These are phyloP conservation scores for Cyprinodon variegatus DNA, from an alignment of 2,113 vertebrate species.

Conservation along the genomic window DNA sequence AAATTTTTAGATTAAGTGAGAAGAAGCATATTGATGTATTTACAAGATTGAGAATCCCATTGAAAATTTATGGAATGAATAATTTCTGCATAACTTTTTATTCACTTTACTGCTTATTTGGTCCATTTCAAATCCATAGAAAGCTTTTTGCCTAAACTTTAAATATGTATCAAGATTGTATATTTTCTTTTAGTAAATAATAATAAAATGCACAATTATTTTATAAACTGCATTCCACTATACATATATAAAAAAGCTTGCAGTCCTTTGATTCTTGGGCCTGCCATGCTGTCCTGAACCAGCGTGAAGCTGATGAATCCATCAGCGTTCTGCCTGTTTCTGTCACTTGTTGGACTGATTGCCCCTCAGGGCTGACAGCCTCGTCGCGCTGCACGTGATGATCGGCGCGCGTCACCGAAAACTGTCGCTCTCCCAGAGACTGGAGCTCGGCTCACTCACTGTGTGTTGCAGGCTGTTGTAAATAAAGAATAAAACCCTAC, in stretches of 20 bases:
- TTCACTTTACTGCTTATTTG: not conserved
- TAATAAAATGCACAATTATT: too few relatives aligned
- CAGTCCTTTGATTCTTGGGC: not conserved
- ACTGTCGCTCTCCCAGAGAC: slow-evolving; percentile 61
- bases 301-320: slow-evolving; percentile 9
- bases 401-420: slow-evolving; percentile 68
- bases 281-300: not conserved
- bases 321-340: not conserved
- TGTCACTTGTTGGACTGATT: slow-evolving; percentile 62
- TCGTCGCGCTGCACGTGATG: slow-evolving; percentile 66
- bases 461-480: slow-evolving; percentile 44
- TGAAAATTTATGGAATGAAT: not conserved
- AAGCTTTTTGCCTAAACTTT: too few relatives aligned
- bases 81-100: not conserved
- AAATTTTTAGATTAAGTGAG: not conserved
- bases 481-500: slow-evolving; percentile 56
- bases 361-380: slow-evolving; percentile 40
- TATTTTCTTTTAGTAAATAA: too few relatives aligned
- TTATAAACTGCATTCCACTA: too few relatives aligned
- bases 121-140: too few relatives aligned
- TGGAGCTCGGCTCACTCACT: slow-evolving; percentile 49
- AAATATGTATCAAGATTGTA: too few relatives aligned
- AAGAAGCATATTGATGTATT: not conserved
- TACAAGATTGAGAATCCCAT: not conserved
- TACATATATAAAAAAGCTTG: too few relatives aligned